Percentiles rank a stretch among this genome's conserved stretches.
Evolutionary conservation across 2,113 vertebrate species (phyloP).

Genomic region (Trochalopteron elliotii): DNA sequence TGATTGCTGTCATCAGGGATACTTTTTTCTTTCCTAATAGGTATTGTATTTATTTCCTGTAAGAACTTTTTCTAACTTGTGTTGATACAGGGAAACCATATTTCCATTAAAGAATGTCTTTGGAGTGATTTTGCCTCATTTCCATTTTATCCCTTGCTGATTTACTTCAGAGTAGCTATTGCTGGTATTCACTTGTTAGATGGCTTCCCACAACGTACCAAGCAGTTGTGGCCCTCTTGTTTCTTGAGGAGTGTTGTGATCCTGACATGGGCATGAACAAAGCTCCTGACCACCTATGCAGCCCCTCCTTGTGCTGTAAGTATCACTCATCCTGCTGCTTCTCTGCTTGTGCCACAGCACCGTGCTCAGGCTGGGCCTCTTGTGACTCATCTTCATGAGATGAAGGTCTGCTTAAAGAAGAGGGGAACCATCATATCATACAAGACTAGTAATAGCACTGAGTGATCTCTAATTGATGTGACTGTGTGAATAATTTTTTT

Average conservation of each 20-base stretch:
- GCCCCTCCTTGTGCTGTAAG: background rate
- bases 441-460: background rate
- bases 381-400: background rate
- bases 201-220: fast-evolving
- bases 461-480: background rate
- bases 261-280: fast-evolving
- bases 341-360: background rate
- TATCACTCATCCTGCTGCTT: background rate
- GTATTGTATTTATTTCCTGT: background rate
- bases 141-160: background rate
- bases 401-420: background rate
- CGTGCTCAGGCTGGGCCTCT: background rate
- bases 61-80: background rate
- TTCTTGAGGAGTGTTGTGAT: background rate
- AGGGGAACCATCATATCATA: background rate
- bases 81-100: background rate
- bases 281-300: fast-evolving
- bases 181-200: background rate
- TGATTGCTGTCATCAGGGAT: background rate
- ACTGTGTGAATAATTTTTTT: background rate
- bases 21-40: background rate
- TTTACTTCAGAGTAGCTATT: background rate
- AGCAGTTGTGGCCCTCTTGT: background rate
- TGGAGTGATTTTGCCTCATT: background rate
- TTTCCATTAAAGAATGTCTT: background rate